Base-by-base conservation (phyloP, 2,888 invertebrate species). In the Synergus umbraculus region DNA sequence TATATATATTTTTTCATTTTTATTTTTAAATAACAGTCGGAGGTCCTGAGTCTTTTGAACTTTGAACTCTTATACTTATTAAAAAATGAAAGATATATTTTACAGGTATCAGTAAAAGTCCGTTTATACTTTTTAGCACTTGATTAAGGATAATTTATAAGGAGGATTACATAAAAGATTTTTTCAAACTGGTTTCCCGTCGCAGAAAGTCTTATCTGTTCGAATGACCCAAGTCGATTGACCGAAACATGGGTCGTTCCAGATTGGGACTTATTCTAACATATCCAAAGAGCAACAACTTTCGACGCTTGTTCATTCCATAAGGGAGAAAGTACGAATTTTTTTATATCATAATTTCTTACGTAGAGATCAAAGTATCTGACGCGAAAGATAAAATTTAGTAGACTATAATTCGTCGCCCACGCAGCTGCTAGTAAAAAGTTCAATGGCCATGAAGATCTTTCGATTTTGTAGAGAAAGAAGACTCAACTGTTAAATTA, bases 371-470 rank as follows among this genome's bases (percentile, higher is more conserved):
- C 54, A 73, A 73, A 73, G 54, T 15, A n/a, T 37, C 37, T 54
- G 7, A 37, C n/a, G 37, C 29, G 54, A 54, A 29, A 37, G 13
- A 54, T 73, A 41, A 73, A 54, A 37, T 73, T 73, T 41, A 18
- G 54, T 37, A 73, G 10, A 73, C 15, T 73, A 37, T 49, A 73
- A 73, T 73, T 73, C 54, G 10, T 37, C 37, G 73, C 73, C 73
- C 73, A 73, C 73, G 18, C 54, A 49, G 54, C 5, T 37, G 3
- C n/a, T 46, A 44, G n/a, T 73, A 73, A 73, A 73, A 73, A 73
- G 54, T 73, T 73, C 73, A 73, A 73, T 73, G 54, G 37, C 73
- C 73, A 54, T 37, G 73, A 41, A n/a, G 37, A 41, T 54, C 37
- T 15, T 54, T 49, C 37, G 54, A 60, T n/a, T 73, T 54, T 29